Conservation (phyloP, 2,113 vertebrate species). For the Ivindomyrus marchei region DNA sequence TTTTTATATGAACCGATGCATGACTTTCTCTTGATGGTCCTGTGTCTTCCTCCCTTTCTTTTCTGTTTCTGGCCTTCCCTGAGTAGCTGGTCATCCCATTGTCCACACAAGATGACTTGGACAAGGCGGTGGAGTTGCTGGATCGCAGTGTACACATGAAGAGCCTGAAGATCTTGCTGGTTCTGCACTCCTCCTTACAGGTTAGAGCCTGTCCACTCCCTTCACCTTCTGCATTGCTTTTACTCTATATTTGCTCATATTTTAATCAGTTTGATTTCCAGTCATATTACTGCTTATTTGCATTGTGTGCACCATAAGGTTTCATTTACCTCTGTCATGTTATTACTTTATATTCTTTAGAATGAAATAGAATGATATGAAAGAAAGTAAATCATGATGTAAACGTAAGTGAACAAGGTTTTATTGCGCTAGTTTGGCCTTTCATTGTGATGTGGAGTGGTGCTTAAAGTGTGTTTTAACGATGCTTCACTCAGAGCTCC, state of each 20-base stretch:
- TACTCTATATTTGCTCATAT: background rate
- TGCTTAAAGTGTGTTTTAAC: background rate
- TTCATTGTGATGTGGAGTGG: background rate
- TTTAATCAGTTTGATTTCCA: background rate
- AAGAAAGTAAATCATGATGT: background rate
- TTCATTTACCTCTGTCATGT: background rate
- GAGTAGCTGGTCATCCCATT: conserved; percentile 88
- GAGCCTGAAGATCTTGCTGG: conserved; percentile 91
- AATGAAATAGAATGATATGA: background rate
- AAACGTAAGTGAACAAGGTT: background rate
- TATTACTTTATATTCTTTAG: background rate
- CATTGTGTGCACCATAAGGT: background rate
- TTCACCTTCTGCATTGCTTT: background rate
- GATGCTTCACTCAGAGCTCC: conserved; percentile 51
- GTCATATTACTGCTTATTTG: background rate
- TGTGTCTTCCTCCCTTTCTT: background rate
- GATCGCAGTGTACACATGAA: conserved; percentile 97
- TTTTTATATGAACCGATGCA: background rate
- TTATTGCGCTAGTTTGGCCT: background rate
- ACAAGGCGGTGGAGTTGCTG: conserved; percentile 92
- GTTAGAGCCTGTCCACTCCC: conserved; percentile 47
- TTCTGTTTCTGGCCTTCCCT: background rate
- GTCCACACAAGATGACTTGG: conserved; percentile 90
- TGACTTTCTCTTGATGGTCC: background rate
- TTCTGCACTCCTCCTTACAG: conserved; percentile 76